phyloP scores from a whole-genome alignment of 2,797 vertebrate genomes.

The Percopsis omiscomaycus region DNA sequence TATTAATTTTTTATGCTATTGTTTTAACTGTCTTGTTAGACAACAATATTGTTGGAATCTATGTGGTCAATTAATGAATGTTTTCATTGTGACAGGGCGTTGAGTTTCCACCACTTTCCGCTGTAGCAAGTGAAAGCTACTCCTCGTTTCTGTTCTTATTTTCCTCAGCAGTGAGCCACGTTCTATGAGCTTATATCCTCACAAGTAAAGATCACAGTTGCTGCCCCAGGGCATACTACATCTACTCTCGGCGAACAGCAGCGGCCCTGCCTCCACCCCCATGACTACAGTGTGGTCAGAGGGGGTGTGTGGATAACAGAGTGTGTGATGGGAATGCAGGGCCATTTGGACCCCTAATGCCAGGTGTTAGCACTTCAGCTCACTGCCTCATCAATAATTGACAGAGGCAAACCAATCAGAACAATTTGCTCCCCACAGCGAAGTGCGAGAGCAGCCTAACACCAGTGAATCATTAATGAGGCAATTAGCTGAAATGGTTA shows the following conservation, averaged over 20 bases:
- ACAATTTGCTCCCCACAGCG: slow-evolving; percentile 82
- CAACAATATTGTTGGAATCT: too few species aligned
- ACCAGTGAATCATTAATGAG: slow-evolving; percentile 84
- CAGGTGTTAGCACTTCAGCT: slow-evolving; percentile 81
- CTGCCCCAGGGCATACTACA: slow-evolving; percentile 51
- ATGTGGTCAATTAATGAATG: background rate
- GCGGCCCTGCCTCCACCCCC: slow-evolving; percentile 38
- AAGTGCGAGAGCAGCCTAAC: slow-evolving; percentile 80
- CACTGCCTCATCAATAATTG: slow-evolving; percentile 84
- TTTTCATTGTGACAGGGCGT: background rate
- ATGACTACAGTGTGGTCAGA: slow-evolving; percentile 53
- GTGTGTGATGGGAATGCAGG: slow-evolving; percentile 69
- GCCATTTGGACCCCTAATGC: slow-evolving; percentile 76
- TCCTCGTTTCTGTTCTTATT: slow-evolving; percentile 42
- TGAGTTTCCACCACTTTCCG: background rate
- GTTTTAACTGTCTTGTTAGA: too few species aligned
- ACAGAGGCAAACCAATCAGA: slow-evolving; percentile 83
- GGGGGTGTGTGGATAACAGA: slow-evolving; percentile 63
- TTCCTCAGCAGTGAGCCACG: slow-evolving; percentile 36
- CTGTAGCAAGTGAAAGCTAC: slow-evolving; percentile 25
- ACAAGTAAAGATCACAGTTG: slow-evolving; percentile 55
- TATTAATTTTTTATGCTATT: too few species aligned
- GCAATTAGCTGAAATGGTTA: slow-evolving; percentile 83
- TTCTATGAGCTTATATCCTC: slow-evolving; percentile 51
- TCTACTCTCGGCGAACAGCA: slow-evolving; percentile 53